These are phyloP conservation scores for Lophochroa leadbeateri DNA, from an alignment of 2,113 vertebrate genomes.

Conservation along the genomic window DNA sequence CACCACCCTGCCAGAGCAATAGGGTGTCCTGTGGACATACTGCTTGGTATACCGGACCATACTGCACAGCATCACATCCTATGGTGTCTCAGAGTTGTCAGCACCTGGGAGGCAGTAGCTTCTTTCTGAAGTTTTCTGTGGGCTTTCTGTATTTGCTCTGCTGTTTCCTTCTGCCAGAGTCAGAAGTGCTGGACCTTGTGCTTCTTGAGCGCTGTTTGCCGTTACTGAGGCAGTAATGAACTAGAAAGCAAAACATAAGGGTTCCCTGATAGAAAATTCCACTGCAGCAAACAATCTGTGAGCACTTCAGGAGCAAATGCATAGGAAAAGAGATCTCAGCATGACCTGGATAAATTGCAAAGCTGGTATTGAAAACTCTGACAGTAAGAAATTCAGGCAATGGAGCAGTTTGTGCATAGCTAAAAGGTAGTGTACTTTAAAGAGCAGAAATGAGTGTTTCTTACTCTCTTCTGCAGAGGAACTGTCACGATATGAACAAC, in stretches of 20 bases:
- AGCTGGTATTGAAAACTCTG: background rate
- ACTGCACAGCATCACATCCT: background rate
- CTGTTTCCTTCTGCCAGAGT: background rate
- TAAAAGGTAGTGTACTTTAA: background rate
- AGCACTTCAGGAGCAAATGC: background rate
- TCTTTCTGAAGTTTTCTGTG: background rate
- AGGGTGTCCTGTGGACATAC: background rate
- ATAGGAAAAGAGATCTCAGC: background rate
- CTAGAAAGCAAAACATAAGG: background rate
- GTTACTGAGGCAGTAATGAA: background rate
- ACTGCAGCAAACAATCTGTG: background rate
- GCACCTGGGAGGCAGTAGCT: background rate
- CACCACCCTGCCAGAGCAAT: background rate
- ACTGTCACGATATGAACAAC: background rate
- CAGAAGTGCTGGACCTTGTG: background rate
- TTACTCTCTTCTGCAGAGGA: background rate
- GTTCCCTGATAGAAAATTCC: background rate
- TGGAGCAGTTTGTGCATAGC: background rate
- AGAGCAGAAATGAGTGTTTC: background rate
- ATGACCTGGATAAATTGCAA: background rate
- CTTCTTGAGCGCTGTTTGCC: background rate
- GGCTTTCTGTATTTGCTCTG: background rate
- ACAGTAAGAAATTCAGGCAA: background rate
- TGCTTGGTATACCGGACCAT: fast-evolving
- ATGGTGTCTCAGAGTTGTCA: fast-evolving